A percentile compares a stretch with the other conserved stretches of the same genome.
Evolutionary conservation across 2,888 invertebrate genomes (phyloP).

Genomic region (Acanthacorydalis orientalis): DNA sequence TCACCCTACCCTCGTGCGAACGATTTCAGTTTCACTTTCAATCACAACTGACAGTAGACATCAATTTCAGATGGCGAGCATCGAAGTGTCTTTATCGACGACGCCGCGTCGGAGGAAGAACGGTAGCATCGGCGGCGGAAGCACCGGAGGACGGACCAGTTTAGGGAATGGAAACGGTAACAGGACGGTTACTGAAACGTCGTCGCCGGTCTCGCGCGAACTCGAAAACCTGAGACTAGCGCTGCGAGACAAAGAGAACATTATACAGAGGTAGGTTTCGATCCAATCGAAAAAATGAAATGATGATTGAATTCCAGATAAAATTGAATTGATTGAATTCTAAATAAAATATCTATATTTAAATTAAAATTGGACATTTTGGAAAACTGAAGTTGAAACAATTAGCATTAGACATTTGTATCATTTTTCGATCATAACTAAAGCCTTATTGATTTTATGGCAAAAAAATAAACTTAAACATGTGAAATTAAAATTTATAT

Average conservation of each 20-base stretch:
- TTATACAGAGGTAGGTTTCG: constrained; percentile 45
- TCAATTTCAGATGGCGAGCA: constrained; percentile 56
- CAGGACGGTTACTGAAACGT: constrained; percentile 22
- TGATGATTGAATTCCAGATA: no score
- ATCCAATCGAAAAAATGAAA: no score
- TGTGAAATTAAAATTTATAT: no score
- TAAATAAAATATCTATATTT: no score
- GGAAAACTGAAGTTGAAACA: no score
- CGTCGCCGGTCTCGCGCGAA: constrained; percentile 32
- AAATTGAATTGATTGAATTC: no score
- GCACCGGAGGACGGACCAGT: constrained; percentile 14
- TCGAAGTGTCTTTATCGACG: constrained; percentile 60
- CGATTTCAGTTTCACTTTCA: not conserved
- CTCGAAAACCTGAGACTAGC: constrained; percentile 52
- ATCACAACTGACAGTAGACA: not conserved
- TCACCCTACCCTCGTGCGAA: no score
- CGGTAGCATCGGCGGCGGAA: constrained; percentile 20
- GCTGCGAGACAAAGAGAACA: constrained; percentile 63
- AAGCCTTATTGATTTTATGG: no score
- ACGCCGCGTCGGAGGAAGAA: constrained; percentile 42
- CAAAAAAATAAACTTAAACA: no score
- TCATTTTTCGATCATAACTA: no score
- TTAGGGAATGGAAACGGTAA: constrained; percentile 12
- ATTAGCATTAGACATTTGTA: no score
- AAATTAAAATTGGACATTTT: no score